Base-by-base conservation (phyloP, 53 echinoderm and acorn worm species). In the Patiria pectinifera region DNA sequence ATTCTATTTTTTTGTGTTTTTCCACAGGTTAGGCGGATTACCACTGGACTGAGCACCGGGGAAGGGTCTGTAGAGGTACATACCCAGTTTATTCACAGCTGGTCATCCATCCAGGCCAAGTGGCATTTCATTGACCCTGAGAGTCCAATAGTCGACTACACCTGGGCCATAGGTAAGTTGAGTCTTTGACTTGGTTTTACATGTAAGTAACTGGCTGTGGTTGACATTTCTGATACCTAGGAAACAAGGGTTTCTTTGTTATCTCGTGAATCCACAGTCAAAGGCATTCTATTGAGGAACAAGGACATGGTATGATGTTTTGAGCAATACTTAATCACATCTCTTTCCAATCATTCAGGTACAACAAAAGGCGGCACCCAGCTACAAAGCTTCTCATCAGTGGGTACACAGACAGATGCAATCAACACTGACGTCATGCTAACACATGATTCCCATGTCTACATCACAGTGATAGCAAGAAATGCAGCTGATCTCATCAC, bases 141-240 rank as follows among this genome's bases (percentile, higher is more conserved):
- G 82, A 94, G 94, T 63, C 92, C 94, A 18, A 92, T 94, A 45
- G 63, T 87, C 11, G 94, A 94, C 60, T 94, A 94, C 84, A 92
- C 61, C 3, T 94, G 94, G 94, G 84, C 84, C 66, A 84, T 84
- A 0, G 84, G 84, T 84, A 63, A 2, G 84, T 84, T 3, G 14
- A 10, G 5, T 4, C 14, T 7, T 77, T 4, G 16, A 77, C 45
- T 14, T 8, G 4, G 11, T 14, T 77, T 4, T 77, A 25, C 77
- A 25, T 3, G 25, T n/a, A n/a, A n/a, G n/a, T n/a, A n/a, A n/a
- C n/a, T n/a, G n/a, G n/a, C n/a, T n/a, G n/a, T n/a, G n/a, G n/a
- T n/a, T n/a, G n/a, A n/a, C n/a, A n/a, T n/a, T n/a, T n/a, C n/a
- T n/a, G n/a, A n/a, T n/a, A n/a, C n/a, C n/a, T n/a, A n/a, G n/a